Evolutionary conservation across 1,140 invertebrate genomes (phyloP), one percentile per base, ranked within the genome.

Genomic region (Hycleus phaleratus): DNA sequence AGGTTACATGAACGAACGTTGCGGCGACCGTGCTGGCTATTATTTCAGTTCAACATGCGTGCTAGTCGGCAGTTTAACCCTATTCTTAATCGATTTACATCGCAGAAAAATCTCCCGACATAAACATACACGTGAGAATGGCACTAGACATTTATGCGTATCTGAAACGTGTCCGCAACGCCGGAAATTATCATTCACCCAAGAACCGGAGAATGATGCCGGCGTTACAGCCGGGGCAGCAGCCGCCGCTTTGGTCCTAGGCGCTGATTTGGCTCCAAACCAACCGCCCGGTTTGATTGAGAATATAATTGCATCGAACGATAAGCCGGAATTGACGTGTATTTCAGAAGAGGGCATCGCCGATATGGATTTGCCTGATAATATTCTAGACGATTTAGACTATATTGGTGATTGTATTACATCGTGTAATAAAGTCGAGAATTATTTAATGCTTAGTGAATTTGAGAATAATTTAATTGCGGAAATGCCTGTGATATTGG

Each of bases 381-480:
- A 91, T 74, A 72, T 90, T 32, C 76, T 91, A 3, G 88, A 90
- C 59, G 87, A 90, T 63, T 76, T 90, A 42, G 88, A 91, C 64
- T 90, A 88, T 62, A 87, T 87, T 52, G 86, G 86, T 24, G 89
- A 92, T 66, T 90, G 88, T 73, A 91, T 92, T 70, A 91, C 89
- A 47, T 91, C 89, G 26, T 92, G 89, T 74, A 90, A 91, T 75
- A 91, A 91, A 79, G 87, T 89, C 26, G 88, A 91, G 73, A 90
- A 92, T 73, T 91, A 89, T 71, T 74, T 92, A 59, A 90, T 92
- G 87, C 79, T 91, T 39, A 89, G 86, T 58, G 89, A 92, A 73
- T 91, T 88, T 72, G 88, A 92, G 70, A 91, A 92, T 73, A 91
- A 91, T 73, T 73, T 91, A 32, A 88, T 88, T 62, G 86, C 85